Conservation (phyloP, 2,797 vertebrate species). For the Alosa sapidissima region DNA sequence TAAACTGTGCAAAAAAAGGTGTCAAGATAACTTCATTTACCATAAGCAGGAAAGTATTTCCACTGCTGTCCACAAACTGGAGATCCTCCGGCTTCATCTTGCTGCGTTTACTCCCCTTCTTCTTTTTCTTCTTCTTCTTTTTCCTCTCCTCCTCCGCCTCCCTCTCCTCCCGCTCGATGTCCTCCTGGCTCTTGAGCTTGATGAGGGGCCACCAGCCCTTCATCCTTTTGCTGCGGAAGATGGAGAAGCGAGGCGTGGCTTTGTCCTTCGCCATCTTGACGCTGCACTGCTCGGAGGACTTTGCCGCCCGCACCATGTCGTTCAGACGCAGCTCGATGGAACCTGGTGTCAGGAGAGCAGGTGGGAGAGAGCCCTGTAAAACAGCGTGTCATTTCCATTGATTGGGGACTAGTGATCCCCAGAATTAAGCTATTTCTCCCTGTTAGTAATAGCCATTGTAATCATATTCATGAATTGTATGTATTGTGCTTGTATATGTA, state of each 20-base stretch:
- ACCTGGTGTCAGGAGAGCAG: slow-evolving; percentile 68
- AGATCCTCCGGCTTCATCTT: slow-evolving; percentile 79
- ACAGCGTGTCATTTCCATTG: neutral
- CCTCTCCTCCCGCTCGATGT: slow-evolving; percentile 79
- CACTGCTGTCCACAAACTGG: slow-evolving; percentile 79
- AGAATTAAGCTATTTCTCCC: neutral
- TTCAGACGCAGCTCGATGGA: slow-evolving; percentile 84
- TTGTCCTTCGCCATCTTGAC: slow-evolving; percentile 82
- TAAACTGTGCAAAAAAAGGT: neutral
- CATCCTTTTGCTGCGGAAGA: slow-evolving; percentile 87
- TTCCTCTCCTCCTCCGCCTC: slow-evolving; percentile 76
- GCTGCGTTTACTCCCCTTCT: slow-evolving; percentile 66
- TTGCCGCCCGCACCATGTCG: slow-evolving; percentile 85
- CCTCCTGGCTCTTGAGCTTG: slow-evolving; percentile 81
- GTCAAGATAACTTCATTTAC: slow-evolving; percentile 58
- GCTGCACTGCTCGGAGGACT: slow-evolving; percentile 77
- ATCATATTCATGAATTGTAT: neutral
- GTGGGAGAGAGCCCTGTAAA: neutral
- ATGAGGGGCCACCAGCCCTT: slow-evolving; percentile 91
- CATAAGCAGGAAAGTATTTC: slow-evolving; percentile 82
- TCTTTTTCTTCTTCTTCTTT: slow-evolving; percentile 74
- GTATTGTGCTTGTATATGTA: too few relatives aligned
- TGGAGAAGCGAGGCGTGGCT: slow-evolving; percentile 82
- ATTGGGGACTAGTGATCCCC: neutral
- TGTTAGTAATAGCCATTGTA: neutral